Conservation (phyloP, 2,797 vertebrate genomes). For the Hyperoplus immaculatus region DNA sequence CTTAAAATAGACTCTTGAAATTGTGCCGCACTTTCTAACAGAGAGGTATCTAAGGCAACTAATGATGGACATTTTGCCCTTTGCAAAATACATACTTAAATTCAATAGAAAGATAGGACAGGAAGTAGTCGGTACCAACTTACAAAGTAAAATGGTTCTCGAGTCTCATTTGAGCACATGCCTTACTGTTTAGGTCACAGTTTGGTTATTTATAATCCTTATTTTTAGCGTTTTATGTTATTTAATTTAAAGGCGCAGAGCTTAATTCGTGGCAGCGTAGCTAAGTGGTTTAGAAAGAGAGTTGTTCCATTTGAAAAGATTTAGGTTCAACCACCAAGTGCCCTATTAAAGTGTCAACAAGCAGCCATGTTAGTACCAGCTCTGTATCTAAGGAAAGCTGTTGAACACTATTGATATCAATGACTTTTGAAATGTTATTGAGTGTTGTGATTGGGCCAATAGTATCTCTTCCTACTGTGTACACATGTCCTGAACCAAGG, state of each 20-base stretch:
- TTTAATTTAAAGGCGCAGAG: conserved; percentile 21
- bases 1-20: conserved; percentile 10
- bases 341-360: background rate
- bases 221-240: conserved; percentile 27
- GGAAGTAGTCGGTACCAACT: background rate
- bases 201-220: conserved; percentile 33
- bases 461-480: background rate
- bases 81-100: background rate
- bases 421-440: background rate
- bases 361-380: background rate
- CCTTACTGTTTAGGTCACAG: conserved; percentile 23
- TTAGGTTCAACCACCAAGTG: background rate
- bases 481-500: background rate
- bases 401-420: background rate
- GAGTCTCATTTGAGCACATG: conserved; percentile 17
- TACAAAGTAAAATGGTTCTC: conserved; percentile 1
- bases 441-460: background rate
- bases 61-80: background rate
- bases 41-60: background rate
- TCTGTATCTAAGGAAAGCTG: background rate
- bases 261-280: background rate
- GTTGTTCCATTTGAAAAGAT: conserved; percentile 12
- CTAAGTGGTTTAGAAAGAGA: conserved; percentile 8
- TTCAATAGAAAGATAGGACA: conserved; percentile 10
- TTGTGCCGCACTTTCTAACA: conserved; percentile 1